Evolutionary conservation across 2,797 vertebrate genomes (phyloP).

Genomic region (Bovichtus diacanthus): DNA sequence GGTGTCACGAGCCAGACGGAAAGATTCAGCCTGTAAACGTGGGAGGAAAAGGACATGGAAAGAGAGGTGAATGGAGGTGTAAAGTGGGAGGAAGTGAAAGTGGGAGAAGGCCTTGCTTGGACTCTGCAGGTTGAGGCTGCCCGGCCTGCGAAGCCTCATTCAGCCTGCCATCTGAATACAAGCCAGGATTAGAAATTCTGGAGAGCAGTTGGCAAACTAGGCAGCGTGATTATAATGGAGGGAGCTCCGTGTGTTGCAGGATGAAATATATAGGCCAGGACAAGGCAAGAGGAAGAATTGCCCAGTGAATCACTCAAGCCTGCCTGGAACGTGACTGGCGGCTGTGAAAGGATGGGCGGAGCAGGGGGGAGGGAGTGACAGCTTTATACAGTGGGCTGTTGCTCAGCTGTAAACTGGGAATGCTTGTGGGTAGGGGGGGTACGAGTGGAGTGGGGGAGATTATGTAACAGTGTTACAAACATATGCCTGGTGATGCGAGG

Average conservation of each 20-base stretch:
- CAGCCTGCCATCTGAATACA: slow-evolving; percentile 46
- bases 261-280: slow-evolving; percentile 75
- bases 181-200: slow-evolving; percentile 65
- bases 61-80: slow-evolving; percentile 13
- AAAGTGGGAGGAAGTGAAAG: background rate
- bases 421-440: slow-evolving; percentile 62
- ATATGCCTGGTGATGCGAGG: slow-evolving; percentile 72
- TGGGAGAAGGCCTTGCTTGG: slow-evolving; percentile 14
- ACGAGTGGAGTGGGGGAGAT: slow-evolving; percentile 37
- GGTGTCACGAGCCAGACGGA: slow-evolving; percentile 35
- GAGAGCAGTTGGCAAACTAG: slow-evolving; percentile 64
- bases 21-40: slow-evolving; percentile 24
- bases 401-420: slow-evolving; percentile 71
- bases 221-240: slow-evolving; percentile 66
- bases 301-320: slow-evolving; percentile 75
- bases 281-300: slow-evolving; percentile 70
- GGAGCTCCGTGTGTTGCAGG: slow-evolving; percentile 52
- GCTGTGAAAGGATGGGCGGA: slow-evolving; percentile 60
- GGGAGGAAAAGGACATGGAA: slow-evolving; percentile 3
- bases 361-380: slow-evolving; percentile 40
- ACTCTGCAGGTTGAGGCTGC: slow-evolving; percentile 50
- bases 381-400: slow-evolving; percentile 71
- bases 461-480: slow-evolving; percentile 75
- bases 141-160: slow-evolving; percentile 15
- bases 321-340: slow-evolving; percentile 74